Evolutionary conservation across 2,888 invertebrate genomes (phyloP).

Genomic region (Ctena decussata): DNA sequence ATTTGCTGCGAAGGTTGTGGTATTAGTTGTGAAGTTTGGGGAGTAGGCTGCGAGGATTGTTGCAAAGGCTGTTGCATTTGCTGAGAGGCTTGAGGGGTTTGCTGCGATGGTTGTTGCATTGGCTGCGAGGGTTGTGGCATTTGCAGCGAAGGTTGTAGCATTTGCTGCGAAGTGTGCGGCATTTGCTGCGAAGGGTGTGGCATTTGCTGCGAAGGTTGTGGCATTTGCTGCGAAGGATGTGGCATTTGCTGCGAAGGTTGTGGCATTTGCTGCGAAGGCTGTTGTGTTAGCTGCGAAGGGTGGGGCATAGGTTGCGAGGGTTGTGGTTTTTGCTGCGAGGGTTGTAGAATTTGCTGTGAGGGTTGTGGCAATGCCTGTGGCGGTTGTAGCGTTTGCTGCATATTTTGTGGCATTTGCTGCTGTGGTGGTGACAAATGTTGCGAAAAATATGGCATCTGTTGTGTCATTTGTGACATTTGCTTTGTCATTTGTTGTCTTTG

Average conservation of each 20-base stretch:
- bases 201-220: not conserved
- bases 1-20: too few relatives aligned
- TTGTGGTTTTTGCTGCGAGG: too few relatives aligned
- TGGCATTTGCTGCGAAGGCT: not conserved
- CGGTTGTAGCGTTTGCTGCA: not conserved
- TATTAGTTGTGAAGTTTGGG: not conserved
- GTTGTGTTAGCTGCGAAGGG: not conserved
- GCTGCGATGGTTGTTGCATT: not conserved
- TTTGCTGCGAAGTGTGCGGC: not conserved
- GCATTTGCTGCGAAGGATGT: not conserved
- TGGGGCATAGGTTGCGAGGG: not conserved
- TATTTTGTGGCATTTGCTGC: not conserved
- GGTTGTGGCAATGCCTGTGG: not conserved
- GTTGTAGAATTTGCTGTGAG: not conserved
- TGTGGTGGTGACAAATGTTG: not conserved
- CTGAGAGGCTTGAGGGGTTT: not conserved
- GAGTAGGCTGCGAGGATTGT: too few relatives aligned
- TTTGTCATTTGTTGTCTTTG: too few relatives aligned
- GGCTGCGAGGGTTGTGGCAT: not conserved
- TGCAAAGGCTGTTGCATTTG: too few relatives aligned
- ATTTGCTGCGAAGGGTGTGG: too few relatives aligned
- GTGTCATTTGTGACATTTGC: too few relatives aligned
- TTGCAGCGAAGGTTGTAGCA: not conserved
- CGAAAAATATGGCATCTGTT: not conserved
- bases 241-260: not conserved